Evolutionary conservation across 2,888 invertebrate genomes (phyloP).

Genomic region (Galerucella nymphaeae): DNA sequence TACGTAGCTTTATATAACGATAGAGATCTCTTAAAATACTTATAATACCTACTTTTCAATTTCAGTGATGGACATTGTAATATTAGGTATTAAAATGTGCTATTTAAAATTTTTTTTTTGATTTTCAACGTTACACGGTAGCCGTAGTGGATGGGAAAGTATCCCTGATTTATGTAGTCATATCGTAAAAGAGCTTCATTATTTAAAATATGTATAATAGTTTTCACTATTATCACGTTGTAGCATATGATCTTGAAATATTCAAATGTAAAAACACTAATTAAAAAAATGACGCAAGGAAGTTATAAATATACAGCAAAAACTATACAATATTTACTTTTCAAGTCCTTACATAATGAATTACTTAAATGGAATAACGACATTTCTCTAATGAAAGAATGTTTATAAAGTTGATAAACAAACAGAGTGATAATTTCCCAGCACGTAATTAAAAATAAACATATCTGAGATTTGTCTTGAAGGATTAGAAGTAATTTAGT

Average conservation of each 20-base stretch:
- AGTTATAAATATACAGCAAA: not conserved
- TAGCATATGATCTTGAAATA: not conserved
- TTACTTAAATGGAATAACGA: constrained; percentile 1
- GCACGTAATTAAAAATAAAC: constrained; percentile 22
- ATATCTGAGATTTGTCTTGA: constrained; percentile 10
- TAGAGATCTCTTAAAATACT: not conserved
- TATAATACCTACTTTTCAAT: too few species aligned
- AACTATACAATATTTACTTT: not conserved
- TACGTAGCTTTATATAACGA: not conserved
- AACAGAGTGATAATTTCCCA: constrained; percentile 6
- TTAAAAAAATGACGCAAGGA: not conserved
- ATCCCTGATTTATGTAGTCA: too few species aligned
- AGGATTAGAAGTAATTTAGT: constrained; percentile 9
- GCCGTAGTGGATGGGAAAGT: too few species aligned
- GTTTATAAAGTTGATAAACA: constrained; percentile 27
- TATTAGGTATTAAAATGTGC: too few species aligned
- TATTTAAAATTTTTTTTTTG: too few species aligned
- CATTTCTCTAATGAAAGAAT: constrained; percentile 21
- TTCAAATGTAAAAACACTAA: not conserved
- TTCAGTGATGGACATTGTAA: too few species aligned
- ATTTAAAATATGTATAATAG: too few species aligned
- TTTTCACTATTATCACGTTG: not conserved
- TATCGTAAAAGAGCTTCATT: too few species aligned
- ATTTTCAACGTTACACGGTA: too few species aligned
- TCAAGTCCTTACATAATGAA: constrained; percentile 2